Percentiles rank a stretch among this genome's conserved stretches.
Conservation (phyloP, 1,140 invertebrate genomes). For the Rhagoletis pomonella region DNA sequence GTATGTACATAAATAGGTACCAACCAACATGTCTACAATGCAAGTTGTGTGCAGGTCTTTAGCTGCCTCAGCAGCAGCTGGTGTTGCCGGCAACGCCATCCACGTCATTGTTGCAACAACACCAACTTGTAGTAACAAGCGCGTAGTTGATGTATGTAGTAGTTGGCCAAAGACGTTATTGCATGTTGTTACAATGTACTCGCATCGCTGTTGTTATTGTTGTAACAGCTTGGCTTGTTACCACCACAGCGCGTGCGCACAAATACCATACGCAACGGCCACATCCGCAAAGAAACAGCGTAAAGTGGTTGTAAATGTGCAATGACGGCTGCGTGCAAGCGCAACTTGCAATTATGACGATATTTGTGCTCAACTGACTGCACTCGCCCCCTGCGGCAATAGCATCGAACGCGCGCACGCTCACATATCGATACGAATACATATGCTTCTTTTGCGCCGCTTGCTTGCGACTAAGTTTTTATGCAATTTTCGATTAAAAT, state of each 20-base stretch:
- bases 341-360: slow-evolving; percentile 44
- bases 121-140: not conserved
- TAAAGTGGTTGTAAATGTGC: slow-evolving; percentile 17
- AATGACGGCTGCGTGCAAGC: not conserved
- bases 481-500: slow-evolving; percentile 48
- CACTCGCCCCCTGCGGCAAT: not conserved
- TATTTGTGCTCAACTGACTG: slow-evolving; percentile 2
- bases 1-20: not conserved
- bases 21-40: not conserved
- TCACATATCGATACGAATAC: too few relatives aligned
- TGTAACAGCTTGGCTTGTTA: not conserved
- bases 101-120: slow-evolving; percentile 27
- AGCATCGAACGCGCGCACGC: not conserved
- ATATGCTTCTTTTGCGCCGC: too few relatives aligned
- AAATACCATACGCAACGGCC: slow-evolving; percentile 14
- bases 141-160: not conserved
- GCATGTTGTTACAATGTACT: not conserved
- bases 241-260: slow-evolving; percentile 26
- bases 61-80: slow-evolving; percentile 41
- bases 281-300: not conserved
- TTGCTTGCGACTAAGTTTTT: not conserved
- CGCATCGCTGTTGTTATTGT: not conserved
- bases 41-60: not conserved
- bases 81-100: slow-evolving; percentile 39
- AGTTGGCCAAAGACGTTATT: not conserved